Percentiles rank a stretch among this genome's conserved stretches.
phyloP scores from a whole-genome alignment of 1,140 invertebrate species.

The Sycophila sp. region DNA sequence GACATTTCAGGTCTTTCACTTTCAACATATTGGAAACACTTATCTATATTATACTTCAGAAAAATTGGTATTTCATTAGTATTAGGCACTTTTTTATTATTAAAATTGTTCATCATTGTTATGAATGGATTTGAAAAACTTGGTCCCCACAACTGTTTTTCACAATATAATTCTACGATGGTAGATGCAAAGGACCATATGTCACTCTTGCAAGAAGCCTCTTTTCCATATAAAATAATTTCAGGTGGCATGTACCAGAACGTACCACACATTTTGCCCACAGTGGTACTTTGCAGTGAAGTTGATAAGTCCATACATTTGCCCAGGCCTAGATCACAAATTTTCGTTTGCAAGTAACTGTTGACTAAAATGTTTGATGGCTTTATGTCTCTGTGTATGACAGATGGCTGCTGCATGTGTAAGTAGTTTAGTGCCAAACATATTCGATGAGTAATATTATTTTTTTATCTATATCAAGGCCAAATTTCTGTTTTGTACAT shows the following conservation, averaged over 20 bases:
- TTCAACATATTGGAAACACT: constrained; percentile 2
- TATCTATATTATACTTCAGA: background rate
- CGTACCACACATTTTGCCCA: background rate
- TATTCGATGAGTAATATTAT: background rate
- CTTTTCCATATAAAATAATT: background rate
- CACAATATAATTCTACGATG: background rate
- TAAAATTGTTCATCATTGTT: no score
- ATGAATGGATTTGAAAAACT: background rate
- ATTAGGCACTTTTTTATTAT: no score
- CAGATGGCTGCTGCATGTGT: background rate
- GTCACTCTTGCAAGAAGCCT: background rate
- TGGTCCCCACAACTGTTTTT: background rate
- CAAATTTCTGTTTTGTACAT: background rate
- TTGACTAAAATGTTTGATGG: constrained; percentile 22
- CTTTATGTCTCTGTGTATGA: constrained; percentile 32
- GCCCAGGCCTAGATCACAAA: constrained; percentile 25
- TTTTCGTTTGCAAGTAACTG: background rate
- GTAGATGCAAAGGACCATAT: constrained; percentile 6
- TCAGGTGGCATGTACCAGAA: background rate
- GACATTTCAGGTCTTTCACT: background rate
- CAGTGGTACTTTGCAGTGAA: background rate
- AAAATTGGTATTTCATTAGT: background rate
- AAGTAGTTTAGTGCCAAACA: background rate
- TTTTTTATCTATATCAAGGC: background rate
- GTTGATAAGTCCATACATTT: background rate